Evolutionary conservation across 2,797 vertebrate genomes (phyloP).

Genomic region (Scolopax rusticola): DNA sequence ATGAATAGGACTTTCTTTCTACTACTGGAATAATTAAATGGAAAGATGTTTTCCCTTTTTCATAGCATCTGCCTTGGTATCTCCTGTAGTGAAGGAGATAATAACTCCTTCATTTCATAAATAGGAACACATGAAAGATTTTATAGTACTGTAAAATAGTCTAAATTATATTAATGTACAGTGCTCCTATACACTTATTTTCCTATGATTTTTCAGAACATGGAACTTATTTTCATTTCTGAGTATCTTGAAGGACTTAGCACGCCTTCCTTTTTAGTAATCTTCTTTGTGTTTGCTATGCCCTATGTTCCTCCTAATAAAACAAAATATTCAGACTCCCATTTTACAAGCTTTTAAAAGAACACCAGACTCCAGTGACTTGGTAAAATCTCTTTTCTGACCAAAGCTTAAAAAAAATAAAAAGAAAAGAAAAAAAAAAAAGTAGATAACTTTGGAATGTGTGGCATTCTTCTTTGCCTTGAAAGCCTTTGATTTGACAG

Average conservation of each 20-base stretch:
- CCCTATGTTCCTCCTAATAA: slow-evolving; percentile 59
- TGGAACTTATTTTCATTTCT: slow-evolving; percentile 61
- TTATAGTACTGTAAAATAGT: slow-evolving; percentile 11
- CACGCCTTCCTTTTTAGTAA: slow-evolving; percentile 52
- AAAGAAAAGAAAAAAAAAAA: not conserved
- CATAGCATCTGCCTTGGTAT: slow-evolving; percentile 21
- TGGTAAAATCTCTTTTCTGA: slow-evolving; percentile 40
- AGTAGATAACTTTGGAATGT: slow-evolving; percentile 75
- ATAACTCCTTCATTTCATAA: slow-evolving; percentile 44
- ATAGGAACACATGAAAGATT: slow-evolving; percentile 68
- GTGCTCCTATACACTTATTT: not conserved
- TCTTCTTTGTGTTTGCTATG: slow-evolving; percentile 49
- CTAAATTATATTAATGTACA: slow-evolving; percentile 18
- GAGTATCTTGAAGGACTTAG: slow-evolving; percentile 50
- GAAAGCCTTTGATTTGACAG: slow-evolving; percentile 70
- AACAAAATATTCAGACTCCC: slow-evolving; percentile 73
- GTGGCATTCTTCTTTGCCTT: slow-evolving; percentile 61
- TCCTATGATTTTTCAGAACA: slow-evolving; percentile 17
- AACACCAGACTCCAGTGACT: slow-evolving; percentile 64
- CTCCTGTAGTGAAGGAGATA: not conserved
- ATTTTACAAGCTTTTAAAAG: slow-evolving; percentile 79
- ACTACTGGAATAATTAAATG: slow-evolving; percentile 23
- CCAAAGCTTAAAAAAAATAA: slow-evolving; percentile 30
- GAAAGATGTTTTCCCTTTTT: slow-evolving; percentile 6
- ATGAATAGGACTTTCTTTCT: not conserved